A percentile compares a stretch with the other conserved stretches of the same genome.
Conservation (phyloP, 2,113 vertebrate species). For the Eidolon helvum region DNA sequence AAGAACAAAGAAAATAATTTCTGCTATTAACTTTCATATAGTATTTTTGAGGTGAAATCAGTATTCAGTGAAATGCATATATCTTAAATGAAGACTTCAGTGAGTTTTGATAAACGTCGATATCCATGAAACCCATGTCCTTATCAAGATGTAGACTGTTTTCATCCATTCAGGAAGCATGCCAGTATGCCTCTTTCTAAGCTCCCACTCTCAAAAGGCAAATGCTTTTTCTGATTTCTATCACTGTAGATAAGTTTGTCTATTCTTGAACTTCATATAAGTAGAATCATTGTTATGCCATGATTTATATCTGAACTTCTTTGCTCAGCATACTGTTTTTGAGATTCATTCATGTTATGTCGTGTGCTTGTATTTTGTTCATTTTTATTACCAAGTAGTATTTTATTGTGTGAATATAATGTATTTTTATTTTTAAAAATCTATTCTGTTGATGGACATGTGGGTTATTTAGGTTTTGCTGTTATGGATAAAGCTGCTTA, state of each 20-base stretch:
- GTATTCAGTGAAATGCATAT: background rate
- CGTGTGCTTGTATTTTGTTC: background rate
- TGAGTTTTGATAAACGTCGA: background rate
- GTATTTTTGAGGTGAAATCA: background rate
- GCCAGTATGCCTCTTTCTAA: background rate
- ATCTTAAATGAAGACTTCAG: background rate
- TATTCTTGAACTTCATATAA: background rate
- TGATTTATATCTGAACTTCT: background rate
- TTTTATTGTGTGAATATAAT: background rate
- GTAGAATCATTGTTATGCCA: background rate
- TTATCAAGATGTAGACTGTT: background rate
- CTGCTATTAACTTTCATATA: background rate
- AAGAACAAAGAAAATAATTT: background rate
- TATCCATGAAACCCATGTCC: fast-evolving
- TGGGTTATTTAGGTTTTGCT: background rate
- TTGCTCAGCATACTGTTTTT: background rate
- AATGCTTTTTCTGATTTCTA: background rate
- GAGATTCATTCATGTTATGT: background rate
- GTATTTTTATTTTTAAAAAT: background rate
- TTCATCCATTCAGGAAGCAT: background rate
- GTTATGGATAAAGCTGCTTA: background rate
- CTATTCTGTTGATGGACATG: background rate
- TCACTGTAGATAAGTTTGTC: background rate
- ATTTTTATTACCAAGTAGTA: background rate
- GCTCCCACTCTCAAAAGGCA: background rate